phyloP scores from a whole-genome alignment of 2,113 vertebrate species.

The Ciconia boyciana region DNA sequence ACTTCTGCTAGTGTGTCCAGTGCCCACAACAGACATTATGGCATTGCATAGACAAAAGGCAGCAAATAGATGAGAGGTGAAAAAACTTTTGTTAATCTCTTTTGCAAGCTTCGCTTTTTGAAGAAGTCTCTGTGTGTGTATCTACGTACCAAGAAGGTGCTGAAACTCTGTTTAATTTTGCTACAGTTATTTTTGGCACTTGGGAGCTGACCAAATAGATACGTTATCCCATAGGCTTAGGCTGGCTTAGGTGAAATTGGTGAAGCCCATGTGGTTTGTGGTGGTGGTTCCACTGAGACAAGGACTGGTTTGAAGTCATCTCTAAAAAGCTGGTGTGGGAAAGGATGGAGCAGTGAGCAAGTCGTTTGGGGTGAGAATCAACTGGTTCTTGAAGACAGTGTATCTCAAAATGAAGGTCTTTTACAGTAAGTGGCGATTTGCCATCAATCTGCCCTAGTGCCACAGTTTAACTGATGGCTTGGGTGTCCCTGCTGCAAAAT shows the following conservation, averaged over 20 bases:
- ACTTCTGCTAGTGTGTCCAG: not conserved
- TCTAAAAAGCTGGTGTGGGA: not conserved
- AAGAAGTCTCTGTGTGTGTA: not conserved
- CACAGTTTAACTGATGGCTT: not conserved
- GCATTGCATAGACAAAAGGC: not conserved
- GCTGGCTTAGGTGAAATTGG: not conserved
- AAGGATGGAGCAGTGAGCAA: not conserved
- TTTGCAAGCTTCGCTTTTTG: not conserved
- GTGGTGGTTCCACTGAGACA: not conserved
- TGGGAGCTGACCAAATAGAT: not conserved
- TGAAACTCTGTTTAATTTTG: not conserved
- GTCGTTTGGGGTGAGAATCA: not conserved
- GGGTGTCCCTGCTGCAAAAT: not conserved
- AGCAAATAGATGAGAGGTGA: not conserved
- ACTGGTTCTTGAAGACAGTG: not conserved
- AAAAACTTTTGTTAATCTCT: not conserved
- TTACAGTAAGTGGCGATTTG: not conserved
- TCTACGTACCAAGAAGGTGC: not conserved
- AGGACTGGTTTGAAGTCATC: not conserved
- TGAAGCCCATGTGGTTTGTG: not conserved
- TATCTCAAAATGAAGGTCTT: not conserved
- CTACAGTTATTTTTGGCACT: not conserved
- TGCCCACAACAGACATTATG: not conserved
- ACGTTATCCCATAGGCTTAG: not conserved
- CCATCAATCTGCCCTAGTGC: not conserved